These are phyloP conservation scores for Acrossocheilus wenchowensis DNA, from an alignment of 2,797 vertebrate species.

Conservation along the genomic window DNA sequence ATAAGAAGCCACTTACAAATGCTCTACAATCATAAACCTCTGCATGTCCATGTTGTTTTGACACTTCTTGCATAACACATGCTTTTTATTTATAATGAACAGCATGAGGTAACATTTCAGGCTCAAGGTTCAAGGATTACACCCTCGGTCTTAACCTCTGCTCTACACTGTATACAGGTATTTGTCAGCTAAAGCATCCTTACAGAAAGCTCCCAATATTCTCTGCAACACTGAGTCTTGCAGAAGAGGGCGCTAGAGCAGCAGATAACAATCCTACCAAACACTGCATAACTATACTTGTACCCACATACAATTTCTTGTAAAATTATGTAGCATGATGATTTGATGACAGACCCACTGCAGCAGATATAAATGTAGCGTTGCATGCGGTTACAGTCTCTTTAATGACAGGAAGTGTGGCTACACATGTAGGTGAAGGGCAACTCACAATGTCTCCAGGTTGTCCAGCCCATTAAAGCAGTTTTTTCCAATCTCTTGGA, in stretches of 20 bases:
- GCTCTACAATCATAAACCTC: neutral
- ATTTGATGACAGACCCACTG: conserved; percentile 17
- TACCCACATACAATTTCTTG: conserved; percentile 3
- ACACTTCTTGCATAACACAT: neutral
- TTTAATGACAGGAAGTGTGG: conserved; percentile 16
- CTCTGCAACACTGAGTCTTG: neutral
- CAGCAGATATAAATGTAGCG: neutral
- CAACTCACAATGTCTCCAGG: conserved; percentile 96
- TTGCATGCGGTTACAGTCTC: neutral
- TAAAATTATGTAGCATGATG: neutral
- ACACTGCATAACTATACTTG: neutral
- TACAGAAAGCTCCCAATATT: neutral
- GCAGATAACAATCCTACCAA: conserved; percentile 2
- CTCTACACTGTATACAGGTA: neutral
- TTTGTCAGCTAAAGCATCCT: conserved; percentile 1
- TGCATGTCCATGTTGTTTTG: neutral
- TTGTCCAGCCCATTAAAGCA: conserved; percentile 93
- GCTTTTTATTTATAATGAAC: neutral
- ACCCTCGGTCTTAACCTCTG: neutral
- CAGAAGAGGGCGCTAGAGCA: conserved; percentile 54
- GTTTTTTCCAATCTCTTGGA: conserved; percentile 87
- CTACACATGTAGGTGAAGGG: conserved; percentile 17
- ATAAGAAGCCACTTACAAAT: neutral
- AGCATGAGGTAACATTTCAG: neutral
- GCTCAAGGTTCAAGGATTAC: neutral